A percentile compares a stretch with the other conserved stretches of the same genome.
These are phyloP conservation scores for Epinotia brunnichana DNA, from an alignment of 2,888 invertebrate genomes.

Conservation along the genomic window DNA sequence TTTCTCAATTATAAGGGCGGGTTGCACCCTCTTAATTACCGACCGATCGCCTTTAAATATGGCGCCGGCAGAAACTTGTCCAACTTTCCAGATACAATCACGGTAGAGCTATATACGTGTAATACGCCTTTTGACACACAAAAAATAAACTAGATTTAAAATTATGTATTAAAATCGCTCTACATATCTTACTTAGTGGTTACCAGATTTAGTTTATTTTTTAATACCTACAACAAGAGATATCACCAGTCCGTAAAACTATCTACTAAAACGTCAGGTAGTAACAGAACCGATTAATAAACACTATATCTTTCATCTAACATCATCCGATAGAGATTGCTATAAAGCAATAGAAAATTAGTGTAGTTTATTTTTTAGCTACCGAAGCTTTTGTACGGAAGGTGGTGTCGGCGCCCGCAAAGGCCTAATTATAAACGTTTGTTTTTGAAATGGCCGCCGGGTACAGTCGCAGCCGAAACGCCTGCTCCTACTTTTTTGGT, in stretches of 20 bases:
- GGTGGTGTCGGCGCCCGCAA: conserved; percentile 59
- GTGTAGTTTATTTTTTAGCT: conserved; percentile 69
- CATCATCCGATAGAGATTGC: conserved; percentile 56
- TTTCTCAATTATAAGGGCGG: no score
- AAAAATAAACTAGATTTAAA: no score
- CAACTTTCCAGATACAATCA: no score
- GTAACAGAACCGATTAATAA: conserved; percentile 41
- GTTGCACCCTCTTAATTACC: no score
- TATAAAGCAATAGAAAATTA: conserved; percentile 70
- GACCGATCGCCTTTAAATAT: no score
- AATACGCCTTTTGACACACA: no score
- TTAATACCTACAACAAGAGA: background rate
- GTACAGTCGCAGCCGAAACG: conserved; percentile 60
- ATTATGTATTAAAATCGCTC: no score
- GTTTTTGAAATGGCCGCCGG: conserved; percentile 77
- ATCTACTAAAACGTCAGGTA: conserved; percentile 8
- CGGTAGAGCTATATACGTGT: no score
- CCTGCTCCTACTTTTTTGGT: conserved; percentile 34
- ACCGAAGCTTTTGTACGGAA: conserved; percentile 68
- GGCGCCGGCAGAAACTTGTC: no score
- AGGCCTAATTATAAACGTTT: conserved; percentile 78
- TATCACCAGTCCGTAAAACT: conserved; percentile 6
- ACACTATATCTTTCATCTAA: conserved; percentile 45
- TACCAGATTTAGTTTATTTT: no score
- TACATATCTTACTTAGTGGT: no score